These are phyloP conservation scores for Crotalus helleri DNA, from an alignment of 2,113 vertebrate species.

Conservation along the genomic window DNA sequence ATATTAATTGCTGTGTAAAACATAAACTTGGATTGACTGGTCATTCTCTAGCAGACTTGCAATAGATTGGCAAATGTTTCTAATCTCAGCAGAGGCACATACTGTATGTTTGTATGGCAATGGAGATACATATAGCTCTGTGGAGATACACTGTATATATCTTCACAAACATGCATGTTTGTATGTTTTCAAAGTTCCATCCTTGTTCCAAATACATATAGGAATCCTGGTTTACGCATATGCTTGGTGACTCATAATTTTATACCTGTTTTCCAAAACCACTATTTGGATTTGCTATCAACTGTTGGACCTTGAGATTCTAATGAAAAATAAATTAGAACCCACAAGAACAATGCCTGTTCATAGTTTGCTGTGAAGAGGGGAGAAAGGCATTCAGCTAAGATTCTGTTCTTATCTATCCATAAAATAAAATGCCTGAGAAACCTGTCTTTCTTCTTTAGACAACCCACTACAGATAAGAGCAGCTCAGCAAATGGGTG, in stretches of 20 bases:
- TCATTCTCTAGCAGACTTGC: neutral
- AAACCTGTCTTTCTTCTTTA: neutral
- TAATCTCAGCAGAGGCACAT: neutral
- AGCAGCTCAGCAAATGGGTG: neutral
- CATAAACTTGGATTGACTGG: neutral
- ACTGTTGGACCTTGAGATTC: neutral
- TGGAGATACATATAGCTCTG: neutral
- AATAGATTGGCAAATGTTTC: neutral
- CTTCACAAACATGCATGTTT: neutral
- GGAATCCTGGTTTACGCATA: neutral
- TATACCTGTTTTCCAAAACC: neutral
- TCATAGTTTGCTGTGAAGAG: neutral
- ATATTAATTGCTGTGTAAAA: neutral
- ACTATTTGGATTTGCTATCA: neutral
- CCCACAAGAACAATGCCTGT: neutral
- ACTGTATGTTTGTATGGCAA: no score
- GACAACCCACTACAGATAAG: constrained; percentile 9
- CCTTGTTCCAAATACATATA: neutral
- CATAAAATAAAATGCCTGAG: neutral
- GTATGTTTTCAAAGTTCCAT: neutral
- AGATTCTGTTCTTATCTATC: neutral
- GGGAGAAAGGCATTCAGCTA: no score
- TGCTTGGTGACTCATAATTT: neutral
- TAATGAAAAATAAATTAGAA: neutral
- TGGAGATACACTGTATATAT: no score